Conservation (phyloP, 2,888 invertebrate species). For the Meiosimyza platycephala region DNA sequence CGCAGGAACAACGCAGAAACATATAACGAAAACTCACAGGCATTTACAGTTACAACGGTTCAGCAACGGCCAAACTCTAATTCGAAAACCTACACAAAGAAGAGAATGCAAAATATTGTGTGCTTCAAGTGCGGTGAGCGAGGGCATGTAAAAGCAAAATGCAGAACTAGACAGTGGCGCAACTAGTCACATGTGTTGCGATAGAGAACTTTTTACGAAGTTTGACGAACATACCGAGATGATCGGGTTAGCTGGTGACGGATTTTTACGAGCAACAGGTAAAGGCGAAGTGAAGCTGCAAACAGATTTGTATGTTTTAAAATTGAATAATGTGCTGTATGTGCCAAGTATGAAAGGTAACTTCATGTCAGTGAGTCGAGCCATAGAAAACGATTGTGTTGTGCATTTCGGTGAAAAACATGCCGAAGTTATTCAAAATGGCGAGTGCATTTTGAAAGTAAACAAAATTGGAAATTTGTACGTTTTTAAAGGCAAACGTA, state of each 20-base stretch:
- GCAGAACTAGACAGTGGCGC: conserved; percentile 10
- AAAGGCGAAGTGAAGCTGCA: not conserved
- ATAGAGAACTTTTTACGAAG: not conserved
- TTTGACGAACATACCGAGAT: not conserved
- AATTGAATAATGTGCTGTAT: not conserved
- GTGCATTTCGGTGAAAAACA: not conserved
- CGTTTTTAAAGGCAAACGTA: not conserved
- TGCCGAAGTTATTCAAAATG: not conserved
- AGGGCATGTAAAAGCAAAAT: too few species aligned
- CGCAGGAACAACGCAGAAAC: not conserved
- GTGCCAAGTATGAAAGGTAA: conserved; percentile 3
- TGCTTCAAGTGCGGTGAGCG: too few species aligned
- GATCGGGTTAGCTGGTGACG: not conserved
- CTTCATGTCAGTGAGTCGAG: conserved; percentile 6
- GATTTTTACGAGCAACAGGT: not conserved
- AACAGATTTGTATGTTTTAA: not conserved
- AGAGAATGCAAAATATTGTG: too few species aligned
- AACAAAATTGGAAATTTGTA: not conserved
- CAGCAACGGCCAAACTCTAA: too few species aligned
- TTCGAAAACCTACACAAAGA: too few species aligned
- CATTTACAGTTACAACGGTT: not conserved
- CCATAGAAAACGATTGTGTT: not conserved
- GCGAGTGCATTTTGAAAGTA: not conserved
- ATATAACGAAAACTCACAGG: not conserved
- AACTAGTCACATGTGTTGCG: conserved; percentile 15